Conservation (phyloP, 2,113 vertebrate genomes). For the Pollimyrus isidori region DNA sequence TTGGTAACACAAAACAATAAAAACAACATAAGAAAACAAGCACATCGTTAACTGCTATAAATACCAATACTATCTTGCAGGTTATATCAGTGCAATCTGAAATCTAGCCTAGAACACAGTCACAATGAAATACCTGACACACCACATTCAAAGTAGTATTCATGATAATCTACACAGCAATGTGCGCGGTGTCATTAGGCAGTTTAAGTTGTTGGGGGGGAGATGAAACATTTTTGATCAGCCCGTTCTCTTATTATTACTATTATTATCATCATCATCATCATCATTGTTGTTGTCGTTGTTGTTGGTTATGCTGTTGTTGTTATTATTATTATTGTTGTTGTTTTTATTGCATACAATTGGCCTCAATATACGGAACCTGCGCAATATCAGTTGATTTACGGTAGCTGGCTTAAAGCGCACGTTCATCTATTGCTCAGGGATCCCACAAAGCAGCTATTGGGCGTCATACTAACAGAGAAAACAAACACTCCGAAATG, state of each 20-base stretch:
- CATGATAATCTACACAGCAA: conserved; percentile 46
- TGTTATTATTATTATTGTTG: neutral
- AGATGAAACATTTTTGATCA: neutral
- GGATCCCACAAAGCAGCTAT: neutral
- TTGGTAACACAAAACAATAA: conserved; percentile 53
- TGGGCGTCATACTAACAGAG: neutral
- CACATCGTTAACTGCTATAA: conserved; percentile 70
- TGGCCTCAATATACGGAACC: neutral
- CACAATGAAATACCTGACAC: conserved; percentile 55
- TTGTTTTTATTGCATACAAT: neutral
- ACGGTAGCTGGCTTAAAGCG: neutral
- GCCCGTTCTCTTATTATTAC: neutral
- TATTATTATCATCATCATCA: neutral
- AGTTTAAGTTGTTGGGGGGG: conserved; percentile 74
- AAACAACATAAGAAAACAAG: conserved; percentile 58
- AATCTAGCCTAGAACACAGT: conserved; percentile 70
- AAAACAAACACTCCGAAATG: neutral
- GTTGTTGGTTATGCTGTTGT: neutral
- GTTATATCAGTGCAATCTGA: conserved; percentile 77
- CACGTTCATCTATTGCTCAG: neutral
- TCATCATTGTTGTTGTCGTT: neutral
- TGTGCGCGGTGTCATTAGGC: conserved; percentile 66
- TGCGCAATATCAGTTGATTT: neutral
- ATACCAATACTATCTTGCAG: conserved; percentile 70
- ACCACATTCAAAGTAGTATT: conserved; percentile 10